Base-by-base conservation (phyloP, 2,113 vertebrate genomes). In the Eurystomus gularis region DNA sequence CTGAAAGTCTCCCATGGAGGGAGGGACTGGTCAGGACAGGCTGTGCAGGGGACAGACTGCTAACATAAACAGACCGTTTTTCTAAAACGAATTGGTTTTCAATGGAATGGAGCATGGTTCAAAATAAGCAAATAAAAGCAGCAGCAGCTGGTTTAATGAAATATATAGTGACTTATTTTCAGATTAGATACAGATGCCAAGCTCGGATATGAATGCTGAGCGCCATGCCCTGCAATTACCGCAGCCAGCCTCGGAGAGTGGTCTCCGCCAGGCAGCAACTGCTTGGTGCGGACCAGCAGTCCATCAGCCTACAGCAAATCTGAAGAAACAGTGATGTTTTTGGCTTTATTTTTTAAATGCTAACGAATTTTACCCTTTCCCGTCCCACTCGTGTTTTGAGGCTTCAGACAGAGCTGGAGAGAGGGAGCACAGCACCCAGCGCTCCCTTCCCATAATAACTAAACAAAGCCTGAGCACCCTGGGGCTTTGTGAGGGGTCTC, bases 131-230 rank as follows among this genome's bases (percentile, higher is more conserved):
- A 93, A 93, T 87, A 96, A 86, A 95, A 94, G 87, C 75, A 92
- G 90, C 82, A 94, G 87, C 90, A 91, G 90, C 88, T 83, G 88
- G 52, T 94, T 97, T 96, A 96, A 95, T 94, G 84, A 90, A 92
- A 96, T 91, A 94, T 33, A 87, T 51, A 92, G 95, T 94, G 90
- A 95, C 94, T 97, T 97, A 91, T 96, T 94, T 96, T 96, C 95
- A 94, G 91, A 92, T 96, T 85, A 89, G 93, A 72, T 87, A 46
- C 25, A 93, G 81, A 92, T 79, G 90, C 88, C 92, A 84, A 72
- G 86, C 91, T 89, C 1, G 5, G 82, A 75, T 79, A 73, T 5
- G 77, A 81, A 46, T 17, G 78, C 85, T 24, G 81, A 95, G 88
- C 2, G 1, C 70, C 6, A 10, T 83, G 90, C 68, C 76, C 93